These are phyloP conservation scores for Lepas anatifera DNA, from an alignment of 2,888 invertebrate species.

Conservation along the genomic window DNA sequence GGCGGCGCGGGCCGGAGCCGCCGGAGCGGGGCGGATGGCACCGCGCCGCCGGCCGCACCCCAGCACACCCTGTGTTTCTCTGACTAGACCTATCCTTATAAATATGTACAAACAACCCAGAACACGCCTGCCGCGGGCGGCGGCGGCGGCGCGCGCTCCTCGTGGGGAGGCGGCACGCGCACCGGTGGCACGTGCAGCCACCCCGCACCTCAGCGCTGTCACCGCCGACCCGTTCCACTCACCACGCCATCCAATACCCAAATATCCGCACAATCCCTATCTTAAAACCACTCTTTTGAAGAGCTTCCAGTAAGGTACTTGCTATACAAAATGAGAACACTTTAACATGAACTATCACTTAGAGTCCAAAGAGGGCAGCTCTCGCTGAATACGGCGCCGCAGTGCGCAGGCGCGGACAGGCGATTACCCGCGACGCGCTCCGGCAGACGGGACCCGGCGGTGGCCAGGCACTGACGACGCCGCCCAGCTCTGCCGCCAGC, in stretches of 20 bases:
- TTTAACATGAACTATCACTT: conserved; percentile 10
- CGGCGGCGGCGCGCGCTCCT: background rate
- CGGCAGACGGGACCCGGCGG: background rate
- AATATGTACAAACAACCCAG: conserved; percentile 3
- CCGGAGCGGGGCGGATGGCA: background rate
- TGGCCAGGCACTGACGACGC: background rate
- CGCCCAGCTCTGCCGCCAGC: background rate
- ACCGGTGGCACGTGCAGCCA: no score
- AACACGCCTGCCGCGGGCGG: background rate
- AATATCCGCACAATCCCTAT: background rate
- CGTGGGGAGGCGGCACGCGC: background rate
- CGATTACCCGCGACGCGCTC: no score
- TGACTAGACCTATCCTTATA: conserved; percentile 9
- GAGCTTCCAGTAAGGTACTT: conserved; percentile 5
- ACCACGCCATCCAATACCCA: conserved; percentile 1
- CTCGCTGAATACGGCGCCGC: background rate
- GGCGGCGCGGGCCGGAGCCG: background rate
- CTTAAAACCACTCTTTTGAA: conserved; percentile 8
- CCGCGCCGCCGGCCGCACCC: background rate
- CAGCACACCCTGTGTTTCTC: background rate
- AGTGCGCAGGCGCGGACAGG: no score
- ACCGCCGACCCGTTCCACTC: background rate
- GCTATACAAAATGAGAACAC: conserved; percentile 10
- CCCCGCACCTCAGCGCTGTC: background rate
- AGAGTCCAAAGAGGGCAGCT: background rate